Conservation (phyloP, 2,113 vertebrate genomes). For the Seriola rivoliana region DNA sequence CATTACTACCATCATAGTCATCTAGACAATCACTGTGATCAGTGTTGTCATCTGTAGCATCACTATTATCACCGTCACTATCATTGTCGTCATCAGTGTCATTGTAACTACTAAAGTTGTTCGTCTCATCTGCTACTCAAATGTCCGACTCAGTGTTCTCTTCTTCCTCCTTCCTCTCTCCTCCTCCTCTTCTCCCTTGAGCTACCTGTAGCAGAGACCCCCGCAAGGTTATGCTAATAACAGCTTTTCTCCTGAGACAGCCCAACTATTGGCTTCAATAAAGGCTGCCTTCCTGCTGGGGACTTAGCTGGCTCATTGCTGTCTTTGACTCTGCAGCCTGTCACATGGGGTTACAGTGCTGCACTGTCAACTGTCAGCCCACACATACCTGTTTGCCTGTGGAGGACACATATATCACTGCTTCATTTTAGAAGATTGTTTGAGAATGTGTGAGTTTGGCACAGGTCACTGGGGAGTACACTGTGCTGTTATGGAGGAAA, state of each 20-base stretch:
- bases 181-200: background rate
- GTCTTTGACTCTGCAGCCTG: slow-evolving; percentile 59
- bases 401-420: slow-evolving; percentile 29
- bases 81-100: background rate
- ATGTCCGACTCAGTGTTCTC: background rate
- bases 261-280: slow-evolving; percentile 53
- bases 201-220: slow-evolving; percentile 45
- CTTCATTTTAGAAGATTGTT: slow-evolving; percentile 46
- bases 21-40: slow-evolving; percentile 6
- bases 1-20: slow-evolving; percentile 1
- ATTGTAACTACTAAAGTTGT: background rate
- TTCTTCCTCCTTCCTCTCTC: slow-evolving; percentile 3
- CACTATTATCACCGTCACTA: background rate
- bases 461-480: slow-evolving; percentile 5
- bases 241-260: slow-evolving; percentile 51
- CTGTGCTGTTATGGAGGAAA: background rate
- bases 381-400: slow-evolving; percentile 50
- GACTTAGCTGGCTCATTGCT: slow-evolving; percentile 38
- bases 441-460: slow-evolving; percentile 16
- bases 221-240: slow-evolving; percentile 48
- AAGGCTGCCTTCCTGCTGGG: slow-evolving; percentile 50
- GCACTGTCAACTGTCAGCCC: slow-evolving; percentile 50
- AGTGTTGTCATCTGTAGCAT: background rate
- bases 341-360: slow-evolving; percentile 45
- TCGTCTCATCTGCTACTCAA: background rate